Evolutionary conservation across 2,888 invertebrate species (phyloP), one percentile per base, ranked within the genome.

Genomic region (Dryomyza anilis): DNA sequence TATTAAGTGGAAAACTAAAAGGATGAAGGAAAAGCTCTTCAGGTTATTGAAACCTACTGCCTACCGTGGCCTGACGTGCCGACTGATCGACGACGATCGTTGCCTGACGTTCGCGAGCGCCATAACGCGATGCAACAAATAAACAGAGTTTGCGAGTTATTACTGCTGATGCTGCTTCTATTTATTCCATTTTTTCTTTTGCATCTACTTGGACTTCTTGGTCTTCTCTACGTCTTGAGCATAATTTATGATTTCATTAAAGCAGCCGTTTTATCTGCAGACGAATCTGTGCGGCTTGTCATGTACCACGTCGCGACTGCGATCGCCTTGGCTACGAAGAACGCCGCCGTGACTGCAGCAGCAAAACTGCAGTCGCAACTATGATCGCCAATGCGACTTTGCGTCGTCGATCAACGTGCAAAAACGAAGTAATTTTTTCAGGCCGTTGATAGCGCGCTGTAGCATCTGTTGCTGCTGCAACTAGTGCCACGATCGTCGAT

Each of bases 221-320:
- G 7, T 39, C 3, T 4, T 7, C 7, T 3, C 33, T 39, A 3
- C 39, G 39, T 6, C 30, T 16, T 21, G 46, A 56, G 65, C 46
- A 74, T 78, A 77, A 79, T 79, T 79, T 79, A 79, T 79, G 79
- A 79, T 81, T 79, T 81, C 81, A 81, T 81, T 81, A 81, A 80
- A 77, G 74, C 75, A 74, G 76, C n/a, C 74, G 74, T 74, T 76
- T 78, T 80, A 79, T 79, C 80, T 74, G 72, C 73, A 74, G 75
- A 73, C 75, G 78, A 79, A 79, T 79, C 79, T 75, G 72, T 75
- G 73, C n/a, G n/a, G 78, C 79, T 71, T 73, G 73, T 73, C 73
- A 73, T 73, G 73, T 73, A 67, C 67, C 69, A 64, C 69, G n/a
- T n/a, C n/a, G n/a, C n/a, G n/a, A n/a, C n/a, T n/a, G n/a, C 57